Base-by-base conservation (phyloP, 2,113 vertebrate species). In the Ophthalmolycus amberensis region DNA sequence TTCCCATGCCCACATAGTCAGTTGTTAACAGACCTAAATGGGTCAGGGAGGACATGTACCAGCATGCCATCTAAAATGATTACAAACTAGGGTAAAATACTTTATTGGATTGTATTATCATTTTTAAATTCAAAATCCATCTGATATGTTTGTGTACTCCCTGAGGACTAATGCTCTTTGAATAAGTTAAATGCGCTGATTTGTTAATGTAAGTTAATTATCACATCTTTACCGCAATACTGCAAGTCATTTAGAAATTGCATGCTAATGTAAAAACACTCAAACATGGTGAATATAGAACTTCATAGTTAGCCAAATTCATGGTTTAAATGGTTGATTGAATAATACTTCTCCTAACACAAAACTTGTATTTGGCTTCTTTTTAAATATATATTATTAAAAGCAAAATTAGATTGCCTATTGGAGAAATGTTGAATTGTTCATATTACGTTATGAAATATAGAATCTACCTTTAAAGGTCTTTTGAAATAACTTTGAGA, bases 1-100 rank as follows among this genome's bases (percentile, higher is more conserved):
- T 52, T 60, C 16, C 22, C 48, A 79, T 60, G 34, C 10, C n/a
- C 52, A 59, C 64, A 15, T 29, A 20, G 25, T 64, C 42, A 76
- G 59, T 42, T 27, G 60, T 67, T 77, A 48, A 58, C 34, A 60
- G 16, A 37, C 9, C 44, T 46, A 15, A 50, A 15, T 50, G 50
- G 25, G 56, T 78, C 64, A 59, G 15, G 40, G 18, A 71, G 20
- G 40, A 77, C 48, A 68, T 0, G 42, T 42, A 77, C 2, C 38
- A 58, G 42, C 34, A 0, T 58, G 78, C 25, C 34, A 20, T 52
- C 14, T 20, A 29, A 5, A 54, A 62, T 38, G 16, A 79, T 10
- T 22, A 27, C 15, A 64, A 25, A 59, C 40, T 10, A n/a, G 73
- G 34, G 11, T 12, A 68, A 62, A 80, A 68, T 3, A 1, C 27